These are phyloP conservation scores for Formicarius rufipectus DNA, from an alignment of 2,113 vertebrate species.

Conservation along the genomic window DNA sequence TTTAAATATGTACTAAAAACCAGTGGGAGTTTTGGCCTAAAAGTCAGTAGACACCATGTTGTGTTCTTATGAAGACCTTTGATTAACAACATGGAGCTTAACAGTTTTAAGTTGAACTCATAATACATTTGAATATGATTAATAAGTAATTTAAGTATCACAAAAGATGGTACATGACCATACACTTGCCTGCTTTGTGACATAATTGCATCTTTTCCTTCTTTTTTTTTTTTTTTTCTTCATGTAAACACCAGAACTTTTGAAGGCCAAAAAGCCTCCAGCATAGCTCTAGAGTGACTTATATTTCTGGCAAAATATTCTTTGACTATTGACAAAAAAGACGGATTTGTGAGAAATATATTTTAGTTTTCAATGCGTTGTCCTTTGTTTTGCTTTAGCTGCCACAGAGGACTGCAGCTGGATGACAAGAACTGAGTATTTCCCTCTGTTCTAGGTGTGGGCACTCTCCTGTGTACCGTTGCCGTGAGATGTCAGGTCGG, in stretches of 20 bases:
- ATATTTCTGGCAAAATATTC: not conserved
- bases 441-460: conserved; percentile 78
- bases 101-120: not conserved
- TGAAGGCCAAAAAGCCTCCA: not conserved
- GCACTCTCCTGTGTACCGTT: conserved; percentile 84
- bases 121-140: not conserved
- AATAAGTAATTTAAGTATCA: not conserved
- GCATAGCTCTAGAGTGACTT: not conserved
- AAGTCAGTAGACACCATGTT: not conserved
- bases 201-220: not conserved
- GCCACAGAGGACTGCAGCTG: not conserved
- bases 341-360: not conserved
- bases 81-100: not conserved
- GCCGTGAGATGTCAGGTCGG: conserved; percentile 88
- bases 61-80: not conserved
- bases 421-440: not conserved
- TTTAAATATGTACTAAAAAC: not conserved
- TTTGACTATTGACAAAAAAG: not conserved
- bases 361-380: not conserved
- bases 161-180: not conserved
- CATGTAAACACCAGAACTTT: not conserved
- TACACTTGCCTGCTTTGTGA: not conserved
- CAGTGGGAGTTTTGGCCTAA: not conserved
- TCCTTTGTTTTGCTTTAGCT: not conserved
- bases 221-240: not conserved